Evolutionary conservation across 2,888 invertebrate species (phyloP), one percentile per base, ranked within the genome.

Genomic region (Reticulitermes lucifugus): DNA sequence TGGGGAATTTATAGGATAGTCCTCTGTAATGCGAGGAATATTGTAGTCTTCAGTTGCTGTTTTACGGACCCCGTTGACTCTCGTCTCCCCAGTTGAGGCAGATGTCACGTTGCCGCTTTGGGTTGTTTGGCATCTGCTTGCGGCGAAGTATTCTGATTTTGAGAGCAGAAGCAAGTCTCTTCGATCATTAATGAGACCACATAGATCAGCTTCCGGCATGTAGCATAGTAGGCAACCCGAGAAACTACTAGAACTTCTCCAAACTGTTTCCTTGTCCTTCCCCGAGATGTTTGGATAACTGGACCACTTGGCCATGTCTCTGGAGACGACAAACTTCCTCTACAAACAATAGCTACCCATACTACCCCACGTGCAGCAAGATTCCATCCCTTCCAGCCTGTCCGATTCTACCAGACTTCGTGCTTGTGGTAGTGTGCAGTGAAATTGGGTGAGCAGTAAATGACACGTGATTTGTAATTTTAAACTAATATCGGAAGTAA

Each of bases 241-340:
- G 10, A 29, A 29, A 70, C 29, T 29, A 70, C 70, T 29, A n/a
- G 14, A 73, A 73, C 73, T 73, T 41, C 35, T 73, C 35, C 73
- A 41, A 73, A 73, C 73, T 73, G 41, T 73, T 73, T 73, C 71
- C 73, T 41, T 73, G 73, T 73, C 73, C 73, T 73, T 70, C 25
- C 70, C 14, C 25, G 70, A 70, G 25, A 7, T 70, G 41, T 73
- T 73, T 73, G 73, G 73, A 73, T 73, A 73, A 73, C 41, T 73
- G 73, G 73, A 73, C 73, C 73, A 73, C 73, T 73, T 73, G 73
- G 73, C 21, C 73, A 35, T 73, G 73, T 73, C 73, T 41, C 73
- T 21, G 21, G 73, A 73, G 41, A 73, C 73, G 73, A 73, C 73
- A 73, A 73, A 73, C 73, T 73, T 73, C 73, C 73, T 14, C 14